Conservation (phyloP, 2,113 vertebrate genomes). For the Cynocephalus volans region DNA sequence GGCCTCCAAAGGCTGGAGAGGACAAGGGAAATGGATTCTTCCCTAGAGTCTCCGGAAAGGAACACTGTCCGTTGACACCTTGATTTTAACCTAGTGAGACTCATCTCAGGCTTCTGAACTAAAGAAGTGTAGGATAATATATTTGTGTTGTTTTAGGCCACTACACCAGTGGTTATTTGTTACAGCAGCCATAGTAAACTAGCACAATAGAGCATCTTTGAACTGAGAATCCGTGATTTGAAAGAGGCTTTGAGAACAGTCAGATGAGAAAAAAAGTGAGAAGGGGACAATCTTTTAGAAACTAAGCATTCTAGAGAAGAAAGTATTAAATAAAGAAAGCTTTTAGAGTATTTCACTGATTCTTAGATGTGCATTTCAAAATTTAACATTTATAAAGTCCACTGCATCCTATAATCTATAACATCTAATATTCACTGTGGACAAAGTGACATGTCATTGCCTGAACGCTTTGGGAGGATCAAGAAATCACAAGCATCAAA, state of each 20-base stretch:
- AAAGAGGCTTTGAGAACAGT: not conserved
- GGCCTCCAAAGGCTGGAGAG: not conserved
- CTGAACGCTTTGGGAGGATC: not conserved
- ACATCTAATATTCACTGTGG: not conserved
- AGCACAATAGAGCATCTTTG: not conserved
- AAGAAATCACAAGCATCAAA: not conserved
- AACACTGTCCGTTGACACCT: not conserved
- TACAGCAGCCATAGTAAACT: not conserved
- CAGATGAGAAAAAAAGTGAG: constrained; percentile 1
- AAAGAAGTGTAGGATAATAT: not conserved
- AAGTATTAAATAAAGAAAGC: constrained; percentile 12
- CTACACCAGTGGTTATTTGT: not conserved
- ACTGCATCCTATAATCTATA: not conserved
- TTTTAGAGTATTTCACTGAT: not conserved
- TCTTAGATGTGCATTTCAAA: not conserved
- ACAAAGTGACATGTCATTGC: not conserved
- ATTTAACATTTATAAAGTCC: not conserved
- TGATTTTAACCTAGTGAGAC: not conserved
- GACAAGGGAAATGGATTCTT: not conserved
- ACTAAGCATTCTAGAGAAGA: not conserved
- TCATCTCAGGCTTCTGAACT: not conserved
- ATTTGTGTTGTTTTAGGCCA: not conserved
- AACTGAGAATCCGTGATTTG: not conserved
- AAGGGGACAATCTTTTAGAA: not conserved
- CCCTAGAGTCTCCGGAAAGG: not conserved